A percentile compares a stretch with the other conserved stretches of the same genome.
phyloP scores from a whole-genome alignment of 2,888 invertebrate species.

The Himalopsyche anomala region DNA sequence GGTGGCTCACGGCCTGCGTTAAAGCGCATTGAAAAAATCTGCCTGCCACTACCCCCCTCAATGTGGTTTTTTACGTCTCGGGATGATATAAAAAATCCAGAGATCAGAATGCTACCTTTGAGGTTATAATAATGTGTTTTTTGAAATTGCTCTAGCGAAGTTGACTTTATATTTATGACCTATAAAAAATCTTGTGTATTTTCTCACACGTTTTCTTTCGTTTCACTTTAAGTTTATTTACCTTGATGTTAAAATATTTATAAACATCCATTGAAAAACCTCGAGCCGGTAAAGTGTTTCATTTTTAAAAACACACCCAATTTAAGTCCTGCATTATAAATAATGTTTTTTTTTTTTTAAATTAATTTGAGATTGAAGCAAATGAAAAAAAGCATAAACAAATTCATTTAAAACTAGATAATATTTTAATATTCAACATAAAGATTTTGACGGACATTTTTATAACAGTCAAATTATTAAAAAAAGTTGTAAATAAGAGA shows the following conservation, averaged over 20 bases:
- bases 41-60: constrained; percentile 26
- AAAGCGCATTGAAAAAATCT: constrained; percentile 51
- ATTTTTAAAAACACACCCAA: too few relatives aligned
- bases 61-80: constrained; percentile 56
- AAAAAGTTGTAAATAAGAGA: too few relatives aligned
- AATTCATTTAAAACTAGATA: too few relatives aligned
- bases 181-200: constrained; percentile 32
- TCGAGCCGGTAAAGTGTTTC: too few relatives aligned
- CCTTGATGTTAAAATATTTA: neutral
- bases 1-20: constrained; percentile 15
- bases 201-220: constrained; percentile 35
- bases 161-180: constrained; percentile 50
- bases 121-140: constrained; percentile 58
- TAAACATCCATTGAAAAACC: too few relatives aligned
- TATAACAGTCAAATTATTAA: too few relatives aligned
- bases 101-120: constrained; percentile 59
- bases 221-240: constrained; percentile 19
- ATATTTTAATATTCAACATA: too few relatives aligned
- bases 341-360: too few relatives aligned
- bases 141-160: constrained; percentile 51
- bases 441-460: too few relatives aligned
- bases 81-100: constrained; percentile 56
- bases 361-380: too few relatives aligned
- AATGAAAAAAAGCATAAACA: too few relatives aligned
- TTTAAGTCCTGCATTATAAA: too few relatives aligned